Percentiles rank a stretch among this genome's conserved stretches.
These are phyloP conservation scores for Paraplagusia blochii DNA, from an alignment of 2,113 vertebrate genomes.

Conservation along the genomic window DNA sequence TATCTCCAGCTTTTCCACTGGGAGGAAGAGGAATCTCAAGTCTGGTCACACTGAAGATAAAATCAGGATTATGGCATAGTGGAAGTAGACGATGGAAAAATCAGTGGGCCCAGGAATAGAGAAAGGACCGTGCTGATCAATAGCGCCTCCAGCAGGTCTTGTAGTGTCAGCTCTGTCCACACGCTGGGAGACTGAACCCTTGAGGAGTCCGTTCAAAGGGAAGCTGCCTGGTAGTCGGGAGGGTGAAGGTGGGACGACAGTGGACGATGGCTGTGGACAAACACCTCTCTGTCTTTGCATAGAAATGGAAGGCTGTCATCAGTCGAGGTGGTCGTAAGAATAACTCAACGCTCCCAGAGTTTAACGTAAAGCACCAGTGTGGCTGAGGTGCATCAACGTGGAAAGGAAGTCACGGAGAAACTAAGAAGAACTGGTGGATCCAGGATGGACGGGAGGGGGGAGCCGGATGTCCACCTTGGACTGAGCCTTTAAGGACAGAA, in stretches of 20 bases:
- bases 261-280: conserved; percentile 40
- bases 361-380: conserved; percentile 70
- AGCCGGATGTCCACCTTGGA: too few relatives aligned
- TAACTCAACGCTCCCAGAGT: conserved; percentile 66
- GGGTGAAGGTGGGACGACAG: conserved; percentile 42
- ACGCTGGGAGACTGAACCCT: conserved; percentile 24
- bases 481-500: conserved; percentile 11
- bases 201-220: conserved; percentile 27
- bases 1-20: conserved; percentile 45
- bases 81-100: conserved; percentile 43
- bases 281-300: conserved; percentile 76
- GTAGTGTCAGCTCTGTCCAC: conserved; percentile 51
- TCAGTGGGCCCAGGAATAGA: conserved; percentile 58
- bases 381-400: conserved; percentile 53
- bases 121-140: conserved; percentile 28
- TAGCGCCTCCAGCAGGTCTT: conserved; percentile 49
- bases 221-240: conserved; percentile 64
- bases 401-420: conserved; percentile 33
- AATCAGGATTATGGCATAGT: conserved; percentile 35
- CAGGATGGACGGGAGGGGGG: conserved; percentile 26
- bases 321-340: conserved; percentile 68
- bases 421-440: not conserved
- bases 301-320: conserved; percentile 74
- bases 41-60: conserved; percentile 17
- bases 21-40: conserved; percentile 9